A percentile compares a stretch with the other conserved stretches of the same genome.
Evolutionary conservation across 2,888 invertebrate genomes (phyloP).

Genomic region (Galeruca laticollis): DNA sequence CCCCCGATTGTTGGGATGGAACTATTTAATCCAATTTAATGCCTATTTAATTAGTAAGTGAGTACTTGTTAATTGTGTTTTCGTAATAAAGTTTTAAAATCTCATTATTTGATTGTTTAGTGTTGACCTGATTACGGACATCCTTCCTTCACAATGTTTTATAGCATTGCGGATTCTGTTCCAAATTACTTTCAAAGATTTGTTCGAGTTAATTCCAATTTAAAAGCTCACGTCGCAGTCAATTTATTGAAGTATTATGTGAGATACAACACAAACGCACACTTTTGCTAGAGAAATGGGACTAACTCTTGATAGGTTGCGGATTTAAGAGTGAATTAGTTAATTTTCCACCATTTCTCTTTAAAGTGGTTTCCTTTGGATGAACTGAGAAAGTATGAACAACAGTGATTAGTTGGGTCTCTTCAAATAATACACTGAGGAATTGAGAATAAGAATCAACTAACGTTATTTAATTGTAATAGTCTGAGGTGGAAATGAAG

Average conservation of each 20-base stretch:
- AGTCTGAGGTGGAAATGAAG: too few relatives aligned
- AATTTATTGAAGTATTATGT: conserved; percentile 4
- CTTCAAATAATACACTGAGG: too few relatives aligned
- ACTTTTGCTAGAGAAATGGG: not conserved
- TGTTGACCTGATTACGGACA: not conserved
- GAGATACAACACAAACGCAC: not conserved
- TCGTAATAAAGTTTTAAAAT: not conserved
- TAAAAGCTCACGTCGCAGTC: conserved; percentile 2
- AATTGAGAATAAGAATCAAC: too few relatives aligned
- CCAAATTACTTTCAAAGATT: not conserved
- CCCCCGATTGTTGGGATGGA: too few relatives aligned
- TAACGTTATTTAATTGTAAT: too few relatives aligned
- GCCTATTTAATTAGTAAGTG: too few relatives aligned
- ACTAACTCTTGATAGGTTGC: not conserved
- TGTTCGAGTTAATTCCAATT: conserved; percentile 5
- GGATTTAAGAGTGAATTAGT: not conserved
- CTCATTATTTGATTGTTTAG: not conserved
- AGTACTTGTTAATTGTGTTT: too few relatives aligned
- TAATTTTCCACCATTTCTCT: too few relatives aligned
- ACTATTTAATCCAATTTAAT: too few relatives aligned
- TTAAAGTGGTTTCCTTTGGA: too few relatives aligned
- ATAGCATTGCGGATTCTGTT: conserved; percentile 1
- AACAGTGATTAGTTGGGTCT: too few relatives aligned
- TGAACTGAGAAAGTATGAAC: too few relatives aligned
- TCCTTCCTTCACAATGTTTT: not conserved